These are phyloP conservation scores for Metacarcinus magister DNA, from an alignment of 2,888 invertebrate genomes.

Conservation along the genomic window DNA sequence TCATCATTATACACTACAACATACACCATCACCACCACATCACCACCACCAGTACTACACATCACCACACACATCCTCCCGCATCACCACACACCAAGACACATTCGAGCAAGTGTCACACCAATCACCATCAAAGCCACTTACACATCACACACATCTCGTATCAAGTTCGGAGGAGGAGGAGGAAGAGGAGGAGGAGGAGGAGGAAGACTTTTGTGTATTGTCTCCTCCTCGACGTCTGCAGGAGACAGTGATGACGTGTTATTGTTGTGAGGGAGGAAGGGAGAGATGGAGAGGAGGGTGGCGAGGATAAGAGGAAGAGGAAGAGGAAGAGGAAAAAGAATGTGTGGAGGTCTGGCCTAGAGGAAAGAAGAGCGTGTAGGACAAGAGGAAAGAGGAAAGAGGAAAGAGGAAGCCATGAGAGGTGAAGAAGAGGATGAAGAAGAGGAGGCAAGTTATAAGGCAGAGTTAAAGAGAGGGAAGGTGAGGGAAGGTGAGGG, in stretches of 20 bases:
- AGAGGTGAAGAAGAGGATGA: too few species aligned
- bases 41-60: too few species aligned
- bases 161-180: background rate
- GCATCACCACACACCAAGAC: too few species aligned
- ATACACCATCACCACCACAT: too few species aligned
- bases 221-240: background rate
- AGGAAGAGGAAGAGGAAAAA: too few species aligned
- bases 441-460: too few species aligned
- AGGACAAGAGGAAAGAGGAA: background rate
- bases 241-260: background rate
- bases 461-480: too few species aligned
- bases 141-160: background rate
- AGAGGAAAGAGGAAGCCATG: too few species aligned
- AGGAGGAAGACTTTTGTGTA: slow-evolving; percentile 11
- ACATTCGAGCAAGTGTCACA: background rate
- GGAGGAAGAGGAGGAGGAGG: slow-evolving; percentile 26
- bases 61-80: too few species aligned
- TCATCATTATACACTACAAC: background rate
- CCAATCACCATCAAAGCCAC: background rate
- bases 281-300: background rate
- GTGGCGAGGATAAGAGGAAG: background rate
- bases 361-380: too few species aligned
- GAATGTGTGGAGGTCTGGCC: too few species aligned
- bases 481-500: too few species aligned
- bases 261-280: background rate